Percentiles rank a stretch among this genome's conserved stretches.
Evolutionary conservation across 2,888 invertebrate species (phyloP).

Genomic region (Allolobophora icterica): DNA sequence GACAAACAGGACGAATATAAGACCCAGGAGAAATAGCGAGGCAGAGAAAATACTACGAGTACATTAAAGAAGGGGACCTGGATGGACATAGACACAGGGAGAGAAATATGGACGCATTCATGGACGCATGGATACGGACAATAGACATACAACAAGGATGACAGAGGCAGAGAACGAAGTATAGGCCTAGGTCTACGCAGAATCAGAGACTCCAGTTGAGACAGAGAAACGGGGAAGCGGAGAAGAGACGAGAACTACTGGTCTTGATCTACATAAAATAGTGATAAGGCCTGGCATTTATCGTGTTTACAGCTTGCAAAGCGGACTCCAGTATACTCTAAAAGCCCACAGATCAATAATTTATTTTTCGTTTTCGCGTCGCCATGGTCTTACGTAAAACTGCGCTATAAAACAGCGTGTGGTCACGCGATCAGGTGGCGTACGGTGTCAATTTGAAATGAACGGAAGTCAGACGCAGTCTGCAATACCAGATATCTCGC

Average conservation of each 20-base stretch:
- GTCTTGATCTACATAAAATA: not conserved
- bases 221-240: too few relatives aligned
- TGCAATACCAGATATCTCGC: not conserved
- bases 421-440: constrained; percentile 9
- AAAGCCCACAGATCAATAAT: not conserved
- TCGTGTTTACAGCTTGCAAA: not conserved
- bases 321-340: not conserved
- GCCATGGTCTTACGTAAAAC: not conserved
- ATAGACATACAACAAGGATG: not conserved
- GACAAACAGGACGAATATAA: too few relatives aligned
- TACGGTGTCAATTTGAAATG: not conserved
- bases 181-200: too few relatives aligned
- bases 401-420: constrained; percentile 9
- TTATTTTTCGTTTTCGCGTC: not conserved
- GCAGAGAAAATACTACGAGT: too few relatives aligned
- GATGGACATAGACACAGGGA: not conserved
- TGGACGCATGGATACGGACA: not conserved
- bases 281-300: not conserved
- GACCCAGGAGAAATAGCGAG: too few relatives aligned
- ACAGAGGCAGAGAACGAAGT: not conserved
- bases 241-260: not conserved
- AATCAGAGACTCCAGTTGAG: too few relatives aligned
- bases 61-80: not conserved
- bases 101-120: too few relatives aligned
- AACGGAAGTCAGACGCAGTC: not conserved